A percentile compares a stretch with the other conserved stretches of the same genome.
Conservation (phyloP, 2,888 invertebrate species). For the Campopleginae sp. region DNA sequence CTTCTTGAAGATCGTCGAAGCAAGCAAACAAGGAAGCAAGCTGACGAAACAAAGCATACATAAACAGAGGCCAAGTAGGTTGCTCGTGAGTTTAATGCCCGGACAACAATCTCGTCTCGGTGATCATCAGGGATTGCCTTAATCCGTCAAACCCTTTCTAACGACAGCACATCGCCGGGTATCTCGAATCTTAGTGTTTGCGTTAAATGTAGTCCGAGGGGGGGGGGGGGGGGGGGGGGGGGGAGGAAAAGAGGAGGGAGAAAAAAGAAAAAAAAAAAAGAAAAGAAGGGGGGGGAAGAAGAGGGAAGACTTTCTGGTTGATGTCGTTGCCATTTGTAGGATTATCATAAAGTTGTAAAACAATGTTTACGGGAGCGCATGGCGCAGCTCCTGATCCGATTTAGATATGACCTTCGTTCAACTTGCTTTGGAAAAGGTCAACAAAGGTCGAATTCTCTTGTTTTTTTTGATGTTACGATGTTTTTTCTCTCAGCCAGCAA, state of each 20-base stretch:
- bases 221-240: background rate
- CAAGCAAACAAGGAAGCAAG: no score
- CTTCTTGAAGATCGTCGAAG: conserved; percentile 42
- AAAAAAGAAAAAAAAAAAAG: conserved; percentile 29
- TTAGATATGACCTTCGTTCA: background rate
- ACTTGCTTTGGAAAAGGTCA: background rate
- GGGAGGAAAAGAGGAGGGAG: no score
- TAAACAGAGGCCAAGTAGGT: conserved; percentile 43
- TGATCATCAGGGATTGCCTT: conserved; percentile 58
- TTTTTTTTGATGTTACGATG: no score
- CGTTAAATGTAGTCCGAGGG: conserved; percentile 24
- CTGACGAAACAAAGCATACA: conserved; percentile 38
- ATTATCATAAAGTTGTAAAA: conserved; percentile 22
- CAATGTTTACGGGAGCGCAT: conserved; percentile 3
- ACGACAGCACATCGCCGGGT: conserved; percentile 29
- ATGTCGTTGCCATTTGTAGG: conserved; percentile 26
- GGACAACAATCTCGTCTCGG: conserved; percentile 60
- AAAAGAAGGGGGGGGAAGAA: conserved; percentile 43
- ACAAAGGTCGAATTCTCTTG: background rate
- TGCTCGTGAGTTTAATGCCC: conserved; percentile 57
- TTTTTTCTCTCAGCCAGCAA: background rate
- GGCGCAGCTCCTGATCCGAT: conserved; percentile 4
- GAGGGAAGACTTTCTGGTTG: no score
- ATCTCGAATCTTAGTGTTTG: conserved; percentile 49
- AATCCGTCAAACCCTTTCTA: conserved; percentile 61